These are phyloP conservation scores for Bibio marci DNA, from an alignment of 2,888 invertebrate genomes.

Conservation along the genomic window DNA sequence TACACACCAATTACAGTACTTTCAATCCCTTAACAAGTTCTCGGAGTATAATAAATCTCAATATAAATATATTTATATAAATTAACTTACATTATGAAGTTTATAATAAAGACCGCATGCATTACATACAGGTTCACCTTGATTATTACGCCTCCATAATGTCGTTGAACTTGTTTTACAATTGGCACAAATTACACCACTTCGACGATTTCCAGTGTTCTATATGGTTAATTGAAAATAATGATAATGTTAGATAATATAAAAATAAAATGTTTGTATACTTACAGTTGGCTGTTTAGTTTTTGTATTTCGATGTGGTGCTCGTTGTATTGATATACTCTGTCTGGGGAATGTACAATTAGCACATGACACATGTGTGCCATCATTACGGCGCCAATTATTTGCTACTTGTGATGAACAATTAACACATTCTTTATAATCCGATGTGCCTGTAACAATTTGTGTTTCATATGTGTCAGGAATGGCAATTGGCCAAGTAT, in stretches of 20 bases:
- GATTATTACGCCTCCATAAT: slow-evolving; percentile 72
- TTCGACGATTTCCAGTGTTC: slow-evolving; percentile 23
- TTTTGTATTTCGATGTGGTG: slow-evolving; percentile 24
- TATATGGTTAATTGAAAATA: background rate
- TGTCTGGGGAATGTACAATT: slow-evolving; percentile 39
- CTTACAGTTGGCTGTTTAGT: slow-evolving; percentile 8
- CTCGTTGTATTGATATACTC: slow-evolving; percentile 43
- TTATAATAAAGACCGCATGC: slow-evolving; percentile 39
- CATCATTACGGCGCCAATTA: slow-evolving; percentile 71
- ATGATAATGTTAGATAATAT: background rate
- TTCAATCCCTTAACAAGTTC: too few relatives aligned
- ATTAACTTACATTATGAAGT: slow-evolving; percentile 5
- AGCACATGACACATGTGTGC: slow-evolving; percentile 58
- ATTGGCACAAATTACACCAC: slow-evolving; percentile 37
- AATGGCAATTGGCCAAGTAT: slow-evolving; percentile 6
- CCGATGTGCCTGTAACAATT: background rate
- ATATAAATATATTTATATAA: background rate
- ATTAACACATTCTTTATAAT: slow-evolving; percentile 34
- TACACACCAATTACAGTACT: too few relatives aligned
- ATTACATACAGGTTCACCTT: slow-evolving; percentile 75
- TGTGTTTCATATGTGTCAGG: slow-evolving; percentile 7
- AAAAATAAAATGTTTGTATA: background rate
- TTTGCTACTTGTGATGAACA: slow-evolving; percentile 52
- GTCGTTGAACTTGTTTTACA: slow-evolving; percentile 53
- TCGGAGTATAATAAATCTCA: too few relatives aligned